Conservation (phyloP, 2,888 invertebrate species). For the Dryobotodes eremita region DNA sequence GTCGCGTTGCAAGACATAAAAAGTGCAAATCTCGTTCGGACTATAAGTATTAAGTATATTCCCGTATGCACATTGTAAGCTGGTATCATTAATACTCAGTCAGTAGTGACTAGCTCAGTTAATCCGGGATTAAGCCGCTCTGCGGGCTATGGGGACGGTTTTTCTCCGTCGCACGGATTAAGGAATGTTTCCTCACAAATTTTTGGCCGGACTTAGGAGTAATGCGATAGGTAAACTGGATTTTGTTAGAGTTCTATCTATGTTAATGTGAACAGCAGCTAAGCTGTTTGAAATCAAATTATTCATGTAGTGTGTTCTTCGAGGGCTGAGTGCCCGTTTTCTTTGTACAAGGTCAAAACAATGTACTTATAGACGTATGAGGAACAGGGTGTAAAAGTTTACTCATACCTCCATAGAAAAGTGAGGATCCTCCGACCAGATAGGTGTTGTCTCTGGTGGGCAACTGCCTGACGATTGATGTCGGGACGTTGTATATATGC, state of each 20-base stretch:
- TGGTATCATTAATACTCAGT: slow-evolving; percentile 49
- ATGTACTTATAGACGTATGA: too few species aligned
- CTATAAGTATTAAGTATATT: neutral
- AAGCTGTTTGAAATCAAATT: neutral
- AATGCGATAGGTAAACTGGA: slow-evolving; percentile 40
- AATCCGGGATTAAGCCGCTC: slow-evolving; percentile 54
- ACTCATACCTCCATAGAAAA: too few species aligned
- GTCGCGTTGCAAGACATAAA: neutral
- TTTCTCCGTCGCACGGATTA: slow-evolving; percentile 55
- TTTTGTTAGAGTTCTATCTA: slow-evolving; percentile 13
- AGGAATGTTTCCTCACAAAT: slow-evolving; percentile 59
- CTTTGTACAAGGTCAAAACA: too few species aligned
- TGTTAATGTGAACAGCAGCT: neutral
- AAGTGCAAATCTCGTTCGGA: neutral
- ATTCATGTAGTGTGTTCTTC: neutral
- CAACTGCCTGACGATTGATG: too few species aligned
- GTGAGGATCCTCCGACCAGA: too few species aligned
- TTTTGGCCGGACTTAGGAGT: slow-evolving; percentile 35
- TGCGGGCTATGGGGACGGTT: slow-evolving; percentile 36
- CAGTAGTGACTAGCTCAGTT: slow-evolving; percentile 29
- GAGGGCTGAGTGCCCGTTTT: neutral
- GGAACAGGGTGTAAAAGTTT: too few species aligned
- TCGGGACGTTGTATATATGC: too few species aligned
- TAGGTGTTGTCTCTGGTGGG: too few species aligned
- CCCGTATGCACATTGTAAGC: slow-evolving; percentile 2